Percentiles rank a stretch among this genome's conserved stretches.
Conservation (phyloP, 2,113 vertebrate genomes). For the Canis aureus region DNA sequence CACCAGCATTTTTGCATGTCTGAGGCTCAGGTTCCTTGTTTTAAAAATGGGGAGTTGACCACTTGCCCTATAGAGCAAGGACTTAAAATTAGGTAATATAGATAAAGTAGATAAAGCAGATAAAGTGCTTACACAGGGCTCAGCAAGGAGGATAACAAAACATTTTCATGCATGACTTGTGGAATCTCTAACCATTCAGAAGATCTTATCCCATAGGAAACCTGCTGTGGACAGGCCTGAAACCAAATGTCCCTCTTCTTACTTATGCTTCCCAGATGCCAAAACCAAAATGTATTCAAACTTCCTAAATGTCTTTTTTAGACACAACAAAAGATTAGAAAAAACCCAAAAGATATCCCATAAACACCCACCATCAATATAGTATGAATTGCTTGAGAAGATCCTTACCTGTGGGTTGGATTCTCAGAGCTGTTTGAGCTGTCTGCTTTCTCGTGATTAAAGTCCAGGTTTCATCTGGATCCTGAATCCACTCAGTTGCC, state of each 20-base stretch:
- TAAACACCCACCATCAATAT: background rate
- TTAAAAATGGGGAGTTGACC: background rate
- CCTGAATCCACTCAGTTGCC: conserved; percentile 94
- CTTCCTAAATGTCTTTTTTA: background rate
- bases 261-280: background rate
- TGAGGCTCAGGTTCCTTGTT: background rate
- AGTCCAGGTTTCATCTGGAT: conserved; percentile 93
- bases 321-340: background rate
- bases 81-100: background rate
- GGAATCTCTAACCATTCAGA: background rate
- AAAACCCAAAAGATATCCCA: background rate
- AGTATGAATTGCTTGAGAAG: background rate
- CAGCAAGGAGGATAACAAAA: background rate
- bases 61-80: background rate
- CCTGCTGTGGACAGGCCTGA: background rate
- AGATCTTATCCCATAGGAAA: background rate
- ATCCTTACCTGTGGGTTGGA: conserved; percentile 81
- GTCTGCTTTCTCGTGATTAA: conserved; percentile 87
- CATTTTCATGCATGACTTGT: background rate
- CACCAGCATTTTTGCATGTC: background rate
- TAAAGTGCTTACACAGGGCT: background rate
- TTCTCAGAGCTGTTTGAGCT: background rate
- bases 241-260: background rate
- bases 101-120: background rate
- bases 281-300: background rate